Conservation (phyloP, 2,888 invertebrate genomes). For the Hermaeophaga mercurialis region DNA sequence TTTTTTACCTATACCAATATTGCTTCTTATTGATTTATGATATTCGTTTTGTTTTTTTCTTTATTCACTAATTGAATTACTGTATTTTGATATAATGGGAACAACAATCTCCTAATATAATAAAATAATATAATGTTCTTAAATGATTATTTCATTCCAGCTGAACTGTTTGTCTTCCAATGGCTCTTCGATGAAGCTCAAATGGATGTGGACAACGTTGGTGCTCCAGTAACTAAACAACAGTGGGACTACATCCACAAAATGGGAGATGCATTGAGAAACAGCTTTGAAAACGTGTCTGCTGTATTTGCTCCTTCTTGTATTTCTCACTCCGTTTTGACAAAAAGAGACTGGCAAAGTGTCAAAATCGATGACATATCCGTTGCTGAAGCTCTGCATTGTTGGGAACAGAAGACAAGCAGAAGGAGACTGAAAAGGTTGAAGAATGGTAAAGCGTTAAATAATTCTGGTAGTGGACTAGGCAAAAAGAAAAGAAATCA, state of each 20-base stretch:
- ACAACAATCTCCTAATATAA: too few species aligned
- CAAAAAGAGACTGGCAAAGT: slow-evolving; percentile 84
- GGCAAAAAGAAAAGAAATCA: slow-evolving; percentile 27
- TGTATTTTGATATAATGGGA: too few species aligned
- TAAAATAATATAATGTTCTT: neutral
- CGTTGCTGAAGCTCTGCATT: slow-evolving; percentile 81
- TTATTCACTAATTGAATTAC: too few species aligned
- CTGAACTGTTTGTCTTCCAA: slow-evolving; percentile 91
- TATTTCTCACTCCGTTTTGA: slow-evolving; percentile 88
- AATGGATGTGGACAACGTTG: slow-evolving; percentile 90
- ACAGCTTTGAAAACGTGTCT: slow-evolving; percentile 82
- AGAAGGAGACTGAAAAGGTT: slow-evolving; percentile 46
- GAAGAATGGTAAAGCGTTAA: slow-evolving; percentile 28
- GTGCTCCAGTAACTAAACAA: slow-evolving; percentile 83
- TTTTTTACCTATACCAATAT: too few species aligned
- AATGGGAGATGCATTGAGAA: slow-evolving; percentile 83
- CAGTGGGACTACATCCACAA: slow-evolving; percentile 95
- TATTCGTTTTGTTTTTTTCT: too few species aligned
- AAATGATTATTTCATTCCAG: slow-evolving; percentile 56
- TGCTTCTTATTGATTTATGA: too few species aligned
- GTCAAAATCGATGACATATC: slow-evolving; percentile 81
- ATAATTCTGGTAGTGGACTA: slow-evolving; percentile 27
- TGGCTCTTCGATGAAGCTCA: slow-evolving; percentile 96
- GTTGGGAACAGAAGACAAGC: slow-evolving; percentile 76
- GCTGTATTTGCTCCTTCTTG: slow-evolving; percentile 93